These are phyloP conservation scores for Drosophila athabasca DNA, from an alignment of 1,140 invertebrate genomes.

Conservation along the genomic window DNA sequence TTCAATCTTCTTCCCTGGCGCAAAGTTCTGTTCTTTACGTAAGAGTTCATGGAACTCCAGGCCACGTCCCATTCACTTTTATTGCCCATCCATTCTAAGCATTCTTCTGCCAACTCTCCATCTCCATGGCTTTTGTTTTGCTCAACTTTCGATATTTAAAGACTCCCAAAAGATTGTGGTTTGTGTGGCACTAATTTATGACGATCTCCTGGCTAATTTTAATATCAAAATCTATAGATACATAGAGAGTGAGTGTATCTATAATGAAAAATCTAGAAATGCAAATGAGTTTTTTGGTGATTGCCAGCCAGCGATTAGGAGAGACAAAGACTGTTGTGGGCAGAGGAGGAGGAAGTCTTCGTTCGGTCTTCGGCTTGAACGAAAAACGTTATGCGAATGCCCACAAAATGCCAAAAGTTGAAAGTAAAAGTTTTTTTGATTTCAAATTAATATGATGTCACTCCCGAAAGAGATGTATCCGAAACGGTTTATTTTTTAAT, in stretches of 20 bases:
- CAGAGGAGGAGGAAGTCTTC: conserved; percentile 43
- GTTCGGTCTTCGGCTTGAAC: conserved; percentile 36
- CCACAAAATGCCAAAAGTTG: conserved; percentile 43
- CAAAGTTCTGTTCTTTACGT: conserved; percentile 9
- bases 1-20: not conserved
- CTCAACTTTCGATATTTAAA: conserved; percentile 39
- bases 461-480: not conserved
- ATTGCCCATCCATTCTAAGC: conserved; percentile 15
- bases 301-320: conserved; percentile 43
- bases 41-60: conserved; percentile 36
- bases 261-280: conserved; percentile 69
- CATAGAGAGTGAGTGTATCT: conserved; percentile 38
- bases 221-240: conserved; percentile 34
- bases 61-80: conserved; percentile 35
- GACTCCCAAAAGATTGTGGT: conserved; percentile 9
- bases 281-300: conserved; percentile 61
- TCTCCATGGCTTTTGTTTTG: not conserved
- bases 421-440: conserved; percentile 39
- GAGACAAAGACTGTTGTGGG: conserved; percentile 36
- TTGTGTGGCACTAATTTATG: conserved; percentile 25
- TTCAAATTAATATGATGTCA: conserved; percentile 31
- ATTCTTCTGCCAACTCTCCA: no score
- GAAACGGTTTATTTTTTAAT: conserved; percentile 48
- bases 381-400: conserved; percentile 49
- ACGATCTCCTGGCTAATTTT: conserved; percentile 19